Conservation (phyloP, 2,797 vertebrate species). For the Calcarius lapponicus region DNA sequence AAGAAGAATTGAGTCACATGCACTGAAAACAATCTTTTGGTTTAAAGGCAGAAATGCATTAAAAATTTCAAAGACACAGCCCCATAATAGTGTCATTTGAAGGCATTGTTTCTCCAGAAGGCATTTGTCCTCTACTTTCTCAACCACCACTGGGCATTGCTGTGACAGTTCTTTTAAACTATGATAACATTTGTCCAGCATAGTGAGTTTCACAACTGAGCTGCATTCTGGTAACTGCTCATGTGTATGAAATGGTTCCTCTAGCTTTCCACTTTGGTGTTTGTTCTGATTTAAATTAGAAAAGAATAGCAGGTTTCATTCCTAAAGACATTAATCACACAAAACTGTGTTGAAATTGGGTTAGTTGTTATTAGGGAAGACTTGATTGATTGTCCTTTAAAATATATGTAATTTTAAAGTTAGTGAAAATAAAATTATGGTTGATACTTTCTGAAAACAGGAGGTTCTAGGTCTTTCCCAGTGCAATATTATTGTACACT, state of each 20-base stretch:
- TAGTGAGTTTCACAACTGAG: not conserved
- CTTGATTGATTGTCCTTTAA: not conserved
- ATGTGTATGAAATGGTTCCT: not conserved
- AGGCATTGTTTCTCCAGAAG: not conserved
- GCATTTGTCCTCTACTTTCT: not conserved
- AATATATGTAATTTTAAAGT: not conserved
- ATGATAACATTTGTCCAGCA: not conserved
- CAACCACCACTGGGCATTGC: not conserved
- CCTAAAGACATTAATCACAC: not conserved
- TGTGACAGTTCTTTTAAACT: not conserved
- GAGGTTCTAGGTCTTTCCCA: not conserved
- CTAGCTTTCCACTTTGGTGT: not conserved
- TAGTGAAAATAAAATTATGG: not conserved
- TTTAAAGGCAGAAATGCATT: constrained; percentile 28
- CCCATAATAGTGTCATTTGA: not conserved
- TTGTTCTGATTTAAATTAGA: not conserved
- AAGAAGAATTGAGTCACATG: not conserved
- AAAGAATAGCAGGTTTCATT: not conserved
- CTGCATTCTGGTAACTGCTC: not conserved
- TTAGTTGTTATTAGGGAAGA: not conserved
- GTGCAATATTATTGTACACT: not conserved
- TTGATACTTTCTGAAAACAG: not conserved
- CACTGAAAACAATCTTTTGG: not conserved
- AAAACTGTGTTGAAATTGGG: not conserved
- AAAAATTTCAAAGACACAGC: not conserved